Evolutionary conservation across 2,888 invertebrate species (phyloP).

Genomic region (Strigamia maritima): DNA sequence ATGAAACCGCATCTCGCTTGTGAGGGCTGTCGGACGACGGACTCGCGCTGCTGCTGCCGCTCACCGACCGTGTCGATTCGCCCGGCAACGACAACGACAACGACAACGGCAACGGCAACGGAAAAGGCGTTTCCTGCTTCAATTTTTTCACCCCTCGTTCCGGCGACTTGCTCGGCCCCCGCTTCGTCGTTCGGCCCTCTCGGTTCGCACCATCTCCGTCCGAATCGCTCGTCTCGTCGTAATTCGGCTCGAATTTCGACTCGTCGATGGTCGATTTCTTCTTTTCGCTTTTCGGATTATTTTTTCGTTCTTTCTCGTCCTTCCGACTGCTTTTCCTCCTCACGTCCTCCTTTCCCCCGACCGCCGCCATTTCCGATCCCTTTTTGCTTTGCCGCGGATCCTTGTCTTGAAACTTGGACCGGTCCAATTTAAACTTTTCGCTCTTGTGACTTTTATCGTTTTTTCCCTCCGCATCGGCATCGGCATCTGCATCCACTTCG

Average conservation of each 20-base stretch:
- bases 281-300: slow-evolving; percentile 4
- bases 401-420: slow-evolving; percentile 44
- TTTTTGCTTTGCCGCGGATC: slow-evolving; percentile 37
- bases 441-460: slow-evolving; percentile 44
- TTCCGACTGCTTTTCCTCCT: neutral
- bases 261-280: slow-evolving; percentile 40
- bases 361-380: neutral
- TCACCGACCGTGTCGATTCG: neutral
- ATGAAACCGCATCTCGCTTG: neutral
- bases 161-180: neutral
- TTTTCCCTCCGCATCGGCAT: slow-evolving; percentile 45
- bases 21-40: neutral
- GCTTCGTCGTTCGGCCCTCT: neutral
- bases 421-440: slow-evolving; percentile 26
- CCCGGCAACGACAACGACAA: too few species aligned
- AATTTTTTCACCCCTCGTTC: neutral
- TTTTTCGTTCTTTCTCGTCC: neutral
- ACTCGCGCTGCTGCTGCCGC: slow-evolving; percentile 37
- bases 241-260: slow-evolving; percentile 42
- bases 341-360: too few species aligned
- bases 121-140: neutral
- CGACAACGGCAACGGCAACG: too few species aligned
- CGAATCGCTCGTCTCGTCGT: slow-evolving; percentile 38
- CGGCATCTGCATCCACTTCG: too few species aligned
- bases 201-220: too few species aligned